Percentiles rank a stretch among this genome's conserved stretches.
These are phyloP conservation scores for Asteroscopus sphinx DNA, from an alignment of 2,888 invertebrate genomes.

Conservation along the genomic window DNA sequence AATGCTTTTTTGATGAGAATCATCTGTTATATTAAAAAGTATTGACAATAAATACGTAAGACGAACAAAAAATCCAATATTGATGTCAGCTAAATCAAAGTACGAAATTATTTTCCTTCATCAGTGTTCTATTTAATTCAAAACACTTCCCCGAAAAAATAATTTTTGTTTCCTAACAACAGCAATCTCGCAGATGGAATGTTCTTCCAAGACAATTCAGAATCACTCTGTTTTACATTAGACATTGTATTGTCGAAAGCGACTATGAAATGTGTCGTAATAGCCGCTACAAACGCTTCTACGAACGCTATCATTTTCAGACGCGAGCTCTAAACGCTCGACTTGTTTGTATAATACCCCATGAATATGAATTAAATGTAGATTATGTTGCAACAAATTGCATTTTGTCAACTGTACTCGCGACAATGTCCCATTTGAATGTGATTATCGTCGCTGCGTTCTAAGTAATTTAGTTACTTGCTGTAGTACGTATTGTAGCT, in stretches of 20 bases:
- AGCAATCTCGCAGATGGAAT: conserved; percentile 49
- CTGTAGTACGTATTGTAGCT: conserved; percentile 22
- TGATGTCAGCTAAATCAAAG: background rate
- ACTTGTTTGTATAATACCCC: conserved; percentile 53
- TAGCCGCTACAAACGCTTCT: conserved; percentile 50
- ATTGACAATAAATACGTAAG: background rate
- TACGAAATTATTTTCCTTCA: conserved; percentile 6
- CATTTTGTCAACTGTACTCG: conserved; percentile 48
- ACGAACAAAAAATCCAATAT: background rate
- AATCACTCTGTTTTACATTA: conserved; percentile 59
- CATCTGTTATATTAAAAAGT: background rate
- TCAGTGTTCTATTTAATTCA: conserved; percentile 10
- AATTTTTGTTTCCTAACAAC: conserved; percentile 37
- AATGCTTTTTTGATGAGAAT: background rate
- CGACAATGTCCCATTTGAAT: conserved; percentile 52
- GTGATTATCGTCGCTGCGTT: conserved; percentile 40
- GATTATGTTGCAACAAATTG: conserved; percentile 55
- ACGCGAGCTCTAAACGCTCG: conserved; percentile 48
- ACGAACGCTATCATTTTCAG: conserved; percentile 52
- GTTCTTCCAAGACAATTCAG: conserved; percentile 52
- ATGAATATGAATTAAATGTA: conserved; percentile 57
- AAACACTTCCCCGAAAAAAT: conserved; percentile 22
- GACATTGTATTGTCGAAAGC: conserved; percentile 54
- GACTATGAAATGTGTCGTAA: conserved; percentile 56
- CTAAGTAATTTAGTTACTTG: conserved; percentile 45